Evolutionary conservation across 2,888 invertebrate species (phyloP).

Genomic region (Thymelicus lineola): DNA sequence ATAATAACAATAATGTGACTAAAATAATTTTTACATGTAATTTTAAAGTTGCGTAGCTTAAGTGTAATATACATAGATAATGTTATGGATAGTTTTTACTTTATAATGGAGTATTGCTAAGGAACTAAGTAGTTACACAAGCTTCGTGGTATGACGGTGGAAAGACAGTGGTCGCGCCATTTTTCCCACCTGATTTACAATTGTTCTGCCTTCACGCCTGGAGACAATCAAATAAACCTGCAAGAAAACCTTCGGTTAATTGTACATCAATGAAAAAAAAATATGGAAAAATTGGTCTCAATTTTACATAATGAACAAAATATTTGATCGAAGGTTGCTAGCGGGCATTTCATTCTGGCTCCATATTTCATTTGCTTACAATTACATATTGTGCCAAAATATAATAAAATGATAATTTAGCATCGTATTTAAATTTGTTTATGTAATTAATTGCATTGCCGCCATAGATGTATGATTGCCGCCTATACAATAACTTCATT

Average conservation of each 20-base stretch:
- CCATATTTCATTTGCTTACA: slow-evolving; percentile 58
- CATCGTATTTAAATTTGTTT: slow-evolving; percentile 40
- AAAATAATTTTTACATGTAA: slow-evolving; percentile 84
- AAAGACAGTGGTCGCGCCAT: slow-evolving; percentile 43
- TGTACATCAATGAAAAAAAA: not conserved
- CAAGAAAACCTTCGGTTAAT: not conserved
- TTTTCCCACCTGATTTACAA: slow-evolving; percentile 29
- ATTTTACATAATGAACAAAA: not conserved
- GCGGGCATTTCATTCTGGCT: slow-evolving; percentile 22
- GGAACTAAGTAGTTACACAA: slow-evolving; percentile 58
- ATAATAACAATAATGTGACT: slow-evolving; percentile 84
- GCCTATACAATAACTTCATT: slow-evolving; percentile 34
- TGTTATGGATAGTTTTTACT: slow-evolving; percentile 68
- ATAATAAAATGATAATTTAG: slow-evolving; percentile 57
- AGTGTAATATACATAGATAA: slow-evolving; percentile 81
- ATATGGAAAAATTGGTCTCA: slow-evolving; percentile 1
- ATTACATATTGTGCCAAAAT: slow-evolving; percentile 81
- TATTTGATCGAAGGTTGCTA: slow-evolving; percentile 17
- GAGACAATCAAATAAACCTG: slow-evolving; percentile 10
- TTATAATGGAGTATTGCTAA: slow-evolving; percentile 80
- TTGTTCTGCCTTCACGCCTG: slow-evolving; percentile 8
- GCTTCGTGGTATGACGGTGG: slow-evolving; percentile 56
- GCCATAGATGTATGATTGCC: too few relatives aligned
- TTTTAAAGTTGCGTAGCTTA: slow-evolving; percentile 80
- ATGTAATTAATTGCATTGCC: slow-evolving; percentile 28